Evolutionary conservation across 2,888 invertebrate species (phyloP).

Genomic region (Drosophila fungiperda): DNA sequence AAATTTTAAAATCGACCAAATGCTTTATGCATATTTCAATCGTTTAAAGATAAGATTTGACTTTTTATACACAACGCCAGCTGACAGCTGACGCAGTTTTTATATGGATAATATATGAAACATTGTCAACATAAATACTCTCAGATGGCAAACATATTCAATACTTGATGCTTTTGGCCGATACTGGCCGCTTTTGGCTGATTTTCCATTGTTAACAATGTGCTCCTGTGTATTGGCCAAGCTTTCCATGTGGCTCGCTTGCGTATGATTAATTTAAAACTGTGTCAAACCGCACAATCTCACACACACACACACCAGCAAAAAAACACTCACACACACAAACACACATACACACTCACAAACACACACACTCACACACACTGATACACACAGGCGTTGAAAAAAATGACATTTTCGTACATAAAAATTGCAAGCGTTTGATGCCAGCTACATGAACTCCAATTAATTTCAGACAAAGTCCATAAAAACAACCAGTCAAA

Average conservation of each 20-base stretch:
- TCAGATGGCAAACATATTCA: conserved; percentile 37
- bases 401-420: conserved; percentile 39
- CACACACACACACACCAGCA: conserved; percentile 34
- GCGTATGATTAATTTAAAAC: conserved; percentile 81
- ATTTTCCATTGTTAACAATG: conserved; percentile 50
- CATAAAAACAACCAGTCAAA: conserved; percentile 74
- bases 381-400: background rate
- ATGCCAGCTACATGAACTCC: conserved; percentile 73
- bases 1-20: background rate
- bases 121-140: conserved; percentile 28
- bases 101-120: background rate
- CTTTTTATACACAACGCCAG: background rate
- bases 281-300: conserved; percentile 73
- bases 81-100: conserved; percentile 29
- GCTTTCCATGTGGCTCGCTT: conserved; percentile 54
- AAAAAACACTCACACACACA: conserved; percentile 6
- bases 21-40: background rate
- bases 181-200: conserved; percentile 27
- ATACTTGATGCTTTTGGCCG: conserved; percentile 43
- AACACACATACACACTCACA: background rate
- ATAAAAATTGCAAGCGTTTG: conserved; percentile 64
- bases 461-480: conserved; percentile 78
- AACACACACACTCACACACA: background rate
- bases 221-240: conserved; percentile 53
- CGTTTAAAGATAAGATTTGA: conserved; percentile 4